These are phyloP conservation scores for Limonius californicus DNA, from an alignment of 1,140 invertebrate species.

Conservation along the genomic window DNA sequence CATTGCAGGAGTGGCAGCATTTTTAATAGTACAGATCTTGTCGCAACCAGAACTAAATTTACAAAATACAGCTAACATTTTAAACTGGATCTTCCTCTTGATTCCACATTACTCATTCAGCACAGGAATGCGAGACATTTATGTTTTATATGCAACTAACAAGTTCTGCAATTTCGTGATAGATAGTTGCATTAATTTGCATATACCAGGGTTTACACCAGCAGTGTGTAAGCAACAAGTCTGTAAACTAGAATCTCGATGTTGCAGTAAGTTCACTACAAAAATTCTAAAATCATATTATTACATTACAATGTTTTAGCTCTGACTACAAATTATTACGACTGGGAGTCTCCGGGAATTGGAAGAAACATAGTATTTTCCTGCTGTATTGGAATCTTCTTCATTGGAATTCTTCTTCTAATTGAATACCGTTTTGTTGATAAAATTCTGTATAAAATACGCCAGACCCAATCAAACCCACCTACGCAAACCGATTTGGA, in stretches of 20 bases:
- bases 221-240: constrained; percentile 16
- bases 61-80: constrained; percentile 52
- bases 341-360: constrained; percentile 49
- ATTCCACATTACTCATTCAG: constrained; percentile 69
- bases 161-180: constrained; percentile 20
- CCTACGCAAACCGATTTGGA: background rate
- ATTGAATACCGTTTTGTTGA: constrained; percentile 51
- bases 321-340: background rate
- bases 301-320: background rate
- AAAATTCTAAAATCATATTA: background rate
- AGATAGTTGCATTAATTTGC: constrained; percentile 10
- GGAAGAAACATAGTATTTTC: constrained; percentile 48
- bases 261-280: constrained; percentile 4
- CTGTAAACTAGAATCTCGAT: constrained; percentile 4
- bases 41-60: constrained; percentile 55
- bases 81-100: constrained; percentile 63
- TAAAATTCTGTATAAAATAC: constrained; percentile 15
- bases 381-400: constrained; percentile 39
- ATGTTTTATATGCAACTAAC: constrained; percentile 28
- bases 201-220: background rate
- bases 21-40: constrained; percentile 64
- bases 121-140: constrained; percentile 36
- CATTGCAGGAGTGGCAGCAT: constrained; percentile 55
- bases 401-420: constrained; percentile 47
- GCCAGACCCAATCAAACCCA: background rate